phyloP scores from a whole-genome alignment of 2,797 vertebrate species.

The Enteromius unitaeniatus region DNA sequence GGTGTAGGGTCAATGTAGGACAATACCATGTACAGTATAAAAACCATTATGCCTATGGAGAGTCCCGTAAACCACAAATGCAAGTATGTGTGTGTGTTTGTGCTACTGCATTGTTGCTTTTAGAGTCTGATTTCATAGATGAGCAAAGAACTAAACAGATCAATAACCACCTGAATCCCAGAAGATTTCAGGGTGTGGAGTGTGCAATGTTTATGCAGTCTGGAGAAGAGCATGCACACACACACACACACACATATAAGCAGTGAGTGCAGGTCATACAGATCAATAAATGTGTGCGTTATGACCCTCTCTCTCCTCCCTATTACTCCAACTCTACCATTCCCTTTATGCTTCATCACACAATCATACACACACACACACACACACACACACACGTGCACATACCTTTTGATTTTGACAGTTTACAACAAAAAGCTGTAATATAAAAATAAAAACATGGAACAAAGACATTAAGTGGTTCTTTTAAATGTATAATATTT shows the following conservation, averaged over 20 bases:
- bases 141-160: constrained; percentile 37
- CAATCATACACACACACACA: background rate
- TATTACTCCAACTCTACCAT: background rate
- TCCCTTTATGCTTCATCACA: background rate
- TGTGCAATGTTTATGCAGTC: background rate
- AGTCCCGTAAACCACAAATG: no score
- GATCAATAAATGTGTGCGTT: constrained; percentile 21
- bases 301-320: background rate
- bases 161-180: constrained; percentile 31
- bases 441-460: background rate
- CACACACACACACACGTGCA: background rate
- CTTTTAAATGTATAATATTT: no score
- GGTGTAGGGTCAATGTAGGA: no score
- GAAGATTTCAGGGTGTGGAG: background rate
- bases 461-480: background rate
- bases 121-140: constrained; percentile 30
- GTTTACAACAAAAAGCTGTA: background rate
- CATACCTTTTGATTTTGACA: background rate
- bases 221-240: background rate
- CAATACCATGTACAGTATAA: no score
- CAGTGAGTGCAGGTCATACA: background rate
- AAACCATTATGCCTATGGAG: no score
- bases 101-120: constrained; percentile 26
- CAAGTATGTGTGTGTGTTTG: background rate
- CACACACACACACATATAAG: background rate